Evolutionary conservation across 2,888 invertebrate species (phyloP).

Genomic region (Pterostichus madidus): DNA sequence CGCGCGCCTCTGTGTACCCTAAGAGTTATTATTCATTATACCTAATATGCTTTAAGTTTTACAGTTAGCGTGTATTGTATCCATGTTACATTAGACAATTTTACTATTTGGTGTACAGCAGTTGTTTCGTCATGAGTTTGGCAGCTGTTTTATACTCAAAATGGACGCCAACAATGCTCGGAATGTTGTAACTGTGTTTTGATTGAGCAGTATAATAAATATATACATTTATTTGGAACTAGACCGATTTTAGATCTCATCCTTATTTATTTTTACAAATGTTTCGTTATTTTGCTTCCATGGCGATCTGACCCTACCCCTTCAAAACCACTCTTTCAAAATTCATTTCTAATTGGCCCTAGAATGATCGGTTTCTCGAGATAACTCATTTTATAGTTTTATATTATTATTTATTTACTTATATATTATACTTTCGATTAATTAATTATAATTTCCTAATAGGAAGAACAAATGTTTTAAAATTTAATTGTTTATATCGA

Average conservation of each 20-base stretch:
- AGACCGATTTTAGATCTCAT: conserved; percentile 47
- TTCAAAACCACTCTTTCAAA: too few relatives aligned
- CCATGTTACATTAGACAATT: conserved; percentile 79
- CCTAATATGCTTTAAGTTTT: conserved; percentile 70
- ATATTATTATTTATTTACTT: too few relatives aligned
- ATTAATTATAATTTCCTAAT: too few relatives aligned
- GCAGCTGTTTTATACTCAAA: conserved; percentile 69
- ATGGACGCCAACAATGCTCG: conserved; percentile 72
- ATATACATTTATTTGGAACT: conserved; percentile 86
- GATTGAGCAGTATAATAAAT: conserved; percentile 87
- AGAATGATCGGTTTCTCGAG: too few relatives aligned
- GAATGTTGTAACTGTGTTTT: conserved; percentile 80
- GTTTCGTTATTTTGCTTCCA: too few relatives aligned
- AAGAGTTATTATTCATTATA: conserved; percentile 67
- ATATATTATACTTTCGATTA: too few relatives aligned
- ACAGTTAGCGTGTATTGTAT: conserved; percentile 78
- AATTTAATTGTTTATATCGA: too few relatives aligned
- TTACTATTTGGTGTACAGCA: conserved; percentile 79
- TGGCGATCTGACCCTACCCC: too few relatives aligned
- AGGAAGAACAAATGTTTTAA: too few relatives aligned
- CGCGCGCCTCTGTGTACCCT: conserved; percentile 65
- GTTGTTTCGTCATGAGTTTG: conserved; percentile 75
- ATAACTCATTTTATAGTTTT: too few relatives aligned
- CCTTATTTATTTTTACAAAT: neutral
- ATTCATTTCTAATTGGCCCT: too few relatives aligned